Percentiles rank a stretch among this genome's conserved stretches.
Evolutionary conservation across 2,888 invertebrate genomes (phyloP).

Genomic region (Achlya flavicornis): DNA sequence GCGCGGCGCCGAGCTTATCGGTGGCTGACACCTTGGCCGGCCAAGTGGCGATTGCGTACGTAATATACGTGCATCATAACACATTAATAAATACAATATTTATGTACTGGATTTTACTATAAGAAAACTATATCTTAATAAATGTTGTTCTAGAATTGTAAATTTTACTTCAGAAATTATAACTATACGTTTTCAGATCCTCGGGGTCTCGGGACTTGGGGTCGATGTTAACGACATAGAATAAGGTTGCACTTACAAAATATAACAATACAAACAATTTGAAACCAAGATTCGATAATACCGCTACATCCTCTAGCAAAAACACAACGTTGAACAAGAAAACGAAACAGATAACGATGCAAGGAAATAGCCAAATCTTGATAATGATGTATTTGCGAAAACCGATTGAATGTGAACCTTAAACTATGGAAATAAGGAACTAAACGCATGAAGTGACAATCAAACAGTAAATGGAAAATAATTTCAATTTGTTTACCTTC

Average conservation of each 20-base stretch:
- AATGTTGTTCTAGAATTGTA: not conserved
- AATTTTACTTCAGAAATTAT: not conserved
- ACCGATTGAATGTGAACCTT: conserved; percentile 25
- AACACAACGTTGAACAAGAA: conserved; percentile 54
- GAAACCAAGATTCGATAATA: conserved; percentile 25
- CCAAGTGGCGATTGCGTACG: conserved; percentile 5
- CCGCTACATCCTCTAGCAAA: conserved; percentile 40
- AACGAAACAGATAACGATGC: conserved; percentile 42
- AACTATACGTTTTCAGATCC: not conserved
- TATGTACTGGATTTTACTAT: not conserved
- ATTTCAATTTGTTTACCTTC: conserved; percentile 60
- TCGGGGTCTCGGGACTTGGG: not conserved
- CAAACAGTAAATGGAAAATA: conserved; percentile 39
- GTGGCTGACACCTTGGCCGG: conserved; percentile 43
- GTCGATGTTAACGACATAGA: not conserved
- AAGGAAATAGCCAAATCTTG: conserved; percentile 56
- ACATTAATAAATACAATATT: conserved; percentile 2
- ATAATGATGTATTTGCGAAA: conserved; percentile 32
- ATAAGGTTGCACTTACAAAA: conserved; percentile 1
- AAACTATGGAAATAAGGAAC: conserved; percentile 16
- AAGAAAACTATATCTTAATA: not conserved
- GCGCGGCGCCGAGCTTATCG: conserved; percentile 53
- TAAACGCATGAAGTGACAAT: not conserved
- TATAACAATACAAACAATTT: conserved; percentile 10
- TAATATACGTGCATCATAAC: not conserved